These are phyloP conservation scores for Mellilla xanthometata DNA, from an alignment of 2,888 invertebrate species.

Conservation along the genomic window DNA sequence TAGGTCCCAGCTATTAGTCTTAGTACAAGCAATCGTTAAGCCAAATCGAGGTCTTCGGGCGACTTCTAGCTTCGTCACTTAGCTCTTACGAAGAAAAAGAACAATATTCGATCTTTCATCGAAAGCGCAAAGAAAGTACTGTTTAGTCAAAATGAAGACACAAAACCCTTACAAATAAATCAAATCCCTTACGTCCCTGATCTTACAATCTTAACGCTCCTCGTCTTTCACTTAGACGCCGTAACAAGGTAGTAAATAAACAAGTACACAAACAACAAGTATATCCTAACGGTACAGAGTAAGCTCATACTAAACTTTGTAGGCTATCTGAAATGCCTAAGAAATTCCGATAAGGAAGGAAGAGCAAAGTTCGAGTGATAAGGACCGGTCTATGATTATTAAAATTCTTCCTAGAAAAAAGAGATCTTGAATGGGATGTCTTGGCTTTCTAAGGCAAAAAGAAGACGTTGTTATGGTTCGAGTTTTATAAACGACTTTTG, in stretches of 20 bases:
- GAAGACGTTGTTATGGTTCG: background rate
- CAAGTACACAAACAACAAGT: background rate
- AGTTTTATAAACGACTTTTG: background rate
- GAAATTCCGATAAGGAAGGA: conserved; percentile 26
- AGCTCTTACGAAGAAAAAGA: too few species aligned
- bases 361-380: conserved; percentile 17
- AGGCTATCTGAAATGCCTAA: conserved; percentile 22
- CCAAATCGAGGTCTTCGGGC: too few species aligned
- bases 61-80: too few species aligned
- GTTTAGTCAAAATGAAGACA: too few species aligned
- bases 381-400: conserved; percentile 22
- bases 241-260: conserved; percentile 16
- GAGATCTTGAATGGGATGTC: conserved; percentile 23
- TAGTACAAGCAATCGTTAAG: too few species aligned
- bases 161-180: conserved; percentile 1
- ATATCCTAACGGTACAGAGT: too few species aligned
- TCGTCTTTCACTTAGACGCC: conserved; percentile 8
- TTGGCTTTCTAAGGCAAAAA: conserved; percentile 9
- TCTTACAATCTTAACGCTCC: conserved; percentile 3
- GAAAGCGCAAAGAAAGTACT: too few species aligned
- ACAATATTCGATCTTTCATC: too few species aligned
- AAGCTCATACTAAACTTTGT: conserved; percentile 21
- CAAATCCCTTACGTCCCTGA: background rate
- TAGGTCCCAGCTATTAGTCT: too few species aligned
- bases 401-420: conserved; percentile 27